phyloP scores from a whole-genome alignment of 2,113 vertebrate species.

The Vombatus ursinus region DNA sequence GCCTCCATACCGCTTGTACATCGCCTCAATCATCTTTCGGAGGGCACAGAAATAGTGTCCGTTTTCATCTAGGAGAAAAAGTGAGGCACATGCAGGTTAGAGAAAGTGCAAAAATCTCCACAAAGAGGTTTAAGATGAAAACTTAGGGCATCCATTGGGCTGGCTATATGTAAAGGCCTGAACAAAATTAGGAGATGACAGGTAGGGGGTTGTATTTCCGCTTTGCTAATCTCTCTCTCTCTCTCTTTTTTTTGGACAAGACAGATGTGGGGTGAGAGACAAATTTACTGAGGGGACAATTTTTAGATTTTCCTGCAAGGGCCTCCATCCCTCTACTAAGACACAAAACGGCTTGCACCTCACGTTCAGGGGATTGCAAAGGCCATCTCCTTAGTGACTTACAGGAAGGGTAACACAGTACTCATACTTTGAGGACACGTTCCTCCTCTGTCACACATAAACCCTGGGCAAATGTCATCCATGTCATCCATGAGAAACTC shows the following conservation, averaged over 20 bases:
- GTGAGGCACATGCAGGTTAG: slow-evolving; percentile 51
- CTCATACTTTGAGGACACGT: background rate
- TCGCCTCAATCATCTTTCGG: slow-evolving; percentile 93
- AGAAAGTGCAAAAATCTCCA: background rate
- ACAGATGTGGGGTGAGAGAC: background rate
- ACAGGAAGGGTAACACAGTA: background rate
- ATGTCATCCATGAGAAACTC: slow-evolving; percentile 70
- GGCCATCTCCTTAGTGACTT: background rate
- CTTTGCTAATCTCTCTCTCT: background rate
- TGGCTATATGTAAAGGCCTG: background rate
- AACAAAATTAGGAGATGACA: background rate
- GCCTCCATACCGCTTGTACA: slow-evolving; percentile 90
- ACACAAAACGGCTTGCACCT: background rate
- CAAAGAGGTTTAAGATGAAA: background rate
- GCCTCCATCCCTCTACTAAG: background rate
- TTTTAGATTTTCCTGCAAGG: background rate
- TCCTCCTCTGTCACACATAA: background rate
- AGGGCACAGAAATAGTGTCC: slow-evolving; percentile 91
- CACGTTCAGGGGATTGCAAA: background rate
- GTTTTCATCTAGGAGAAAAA: slow-evolving; percentile 92
- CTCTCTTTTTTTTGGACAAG: background rate
- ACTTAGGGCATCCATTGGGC: background rate
- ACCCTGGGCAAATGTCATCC: background rate
- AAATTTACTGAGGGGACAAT: background rate
- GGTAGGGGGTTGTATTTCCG: background rate